phyloP scores from a whole-genome alignment of 2,888 invertebrate genomes.

The Mongoloraphidia duomilia region DNA sequence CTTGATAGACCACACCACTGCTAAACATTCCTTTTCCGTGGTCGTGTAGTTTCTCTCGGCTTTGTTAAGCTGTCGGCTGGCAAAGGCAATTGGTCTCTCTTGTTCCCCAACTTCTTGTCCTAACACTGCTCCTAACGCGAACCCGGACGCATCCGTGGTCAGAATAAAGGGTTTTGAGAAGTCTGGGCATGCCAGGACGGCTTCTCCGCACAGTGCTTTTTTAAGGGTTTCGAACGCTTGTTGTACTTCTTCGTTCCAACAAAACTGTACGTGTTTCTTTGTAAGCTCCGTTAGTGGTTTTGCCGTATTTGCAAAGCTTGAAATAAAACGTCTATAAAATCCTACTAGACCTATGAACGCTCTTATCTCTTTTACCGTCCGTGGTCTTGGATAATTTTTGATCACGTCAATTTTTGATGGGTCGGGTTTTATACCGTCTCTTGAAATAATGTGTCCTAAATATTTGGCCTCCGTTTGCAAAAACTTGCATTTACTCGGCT shows the following conservation, averaged over 20 bases:
- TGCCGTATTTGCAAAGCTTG: slow-evolving; percentile 9
- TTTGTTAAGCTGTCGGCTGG: slow-evolving; percentile 14
- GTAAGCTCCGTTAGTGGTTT: slow-evolving; percentile 9
- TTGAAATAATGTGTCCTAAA: slow-evolving; percentile 11
- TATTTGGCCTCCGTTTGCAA: slow-evolving; percentile 13
- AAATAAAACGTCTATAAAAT: slow-evolving; percentile 14
- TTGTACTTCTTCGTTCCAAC: slow-evolving; percentile 9
- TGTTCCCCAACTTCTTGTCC: slow-evolving; percentile 10
- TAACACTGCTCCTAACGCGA: too few relatives aligned
- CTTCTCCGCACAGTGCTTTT: too few relatives aligned
- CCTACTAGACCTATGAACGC: slow-evolving; percentile 12
- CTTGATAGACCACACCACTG: slow-evolving; percentile 14
- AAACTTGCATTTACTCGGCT: slow-evolving; percentile 10
- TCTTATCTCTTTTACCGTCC: slow-evolving; percentile 10
- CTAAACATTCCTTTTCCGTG: slow-evolving; percentile 17
- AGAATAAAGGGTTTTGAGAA: slow-evolving; percentile 15
- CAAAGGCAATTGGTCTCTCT: slow-evolving; percentile 15
- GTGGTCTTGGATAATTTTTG: slow-evolving; percentile 12
- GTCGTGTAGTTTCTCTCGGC: slow-evolving; percentile 14
- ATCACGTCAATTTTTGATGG: slow-evolving; percentile 10
- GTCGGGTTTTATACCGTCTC: too few relatives aligned
- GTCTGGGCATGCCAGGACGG: slow-evolving; percentile 11
- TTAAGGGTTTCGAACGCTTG: slow-evolving; percentile 11
- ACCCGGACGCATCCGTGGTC: slow-evolving; percentile 14
- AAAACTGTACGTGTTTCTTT: slow-evolving; percentile 8